Evolutionary conservation across 2,888 invertebrate genomes (phyloP), one percentile per base, ranked within the genome.

Genomic region (Anthrax anthrax): DNA sequence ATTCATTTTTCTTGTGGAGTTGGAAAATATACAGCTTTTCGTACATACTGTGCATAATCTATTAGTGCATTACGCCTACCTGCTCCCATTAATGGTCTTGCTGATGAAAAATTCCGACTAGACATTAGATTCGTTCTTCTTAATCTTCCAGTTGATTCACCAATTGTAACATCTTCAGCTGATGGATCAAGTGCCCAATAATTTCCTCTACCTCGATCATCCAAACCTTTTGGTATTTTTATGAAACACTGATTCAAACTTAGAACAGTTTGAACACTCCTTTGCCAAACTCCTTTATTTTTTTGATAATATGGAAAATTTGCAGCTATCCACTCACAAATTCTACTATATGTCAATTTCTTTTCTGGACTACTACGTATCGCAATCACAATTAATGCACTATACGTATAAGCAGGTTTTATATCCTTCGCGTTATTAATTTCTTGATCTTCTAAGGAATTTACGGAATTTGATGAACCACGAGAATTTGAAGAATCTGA

Each of bases 341-440:
- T 96, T 39, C 92, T 92, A 68, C 91, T 94, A 3, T 95, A 71
- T 0, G 94, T 95, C 19, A 95, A 74, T 18, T 91, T 73, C 62
- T 90, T 90, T 57, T 94, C 91, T 0, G 88, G 83, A 61, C 89
- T 90, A 62, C 86, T 84, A 36, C 92, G 74, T 44, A 97, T 95
- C 3, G 97, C 97, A 95, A 96, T 95, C 85, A 96, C 95, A 59
- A 97, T 97, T 40, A 97, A 74, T 0, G 96, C 95, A 71, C 96
- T 97, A 74, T 97, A 97, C 59, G 92, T 94, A 72, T 88, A 96
- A 0, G 91, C 86, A 0, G 96, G 96, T 60, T 96, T 96, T 54
- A 12, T 32, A 32, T 32, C 29, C 13, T 32, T 32, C n/a, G n/a
- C n/a, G 6, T 37, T 12, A 17, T 18, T 17, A 16, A 9, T 13